Evolutionary conservation across 1,140 invertebrate genomes (phyloP).

Genomic region (Caenorhabditis tropicalis): DNA sequence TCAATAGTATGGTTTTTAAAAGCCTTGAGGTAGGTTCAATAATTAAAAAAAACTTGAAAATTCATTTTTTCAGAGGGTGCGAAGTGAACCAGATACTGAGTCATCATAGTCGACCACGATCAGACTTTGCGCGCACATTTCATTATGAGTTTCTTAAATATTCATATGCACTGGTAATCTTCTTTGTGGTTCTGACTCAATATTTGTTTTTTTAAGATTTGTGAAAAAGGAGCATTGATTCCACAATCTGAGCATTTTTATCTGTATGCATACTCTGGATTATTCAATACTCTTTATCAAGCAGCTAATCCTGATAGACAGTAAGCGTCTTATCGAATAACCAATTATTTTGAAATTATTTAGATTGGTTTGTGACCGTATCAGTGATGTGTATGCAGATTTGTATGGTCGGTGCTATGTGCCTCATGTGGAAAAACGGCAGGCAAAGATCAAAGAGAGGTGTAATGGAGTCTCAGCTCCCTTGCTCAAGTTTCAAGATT

Average conservation of each 20-base stretch:
- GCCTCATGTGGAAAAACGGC: slow-evolving; percentile 49
- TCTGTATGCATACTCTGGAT: slow-evolving; percentile 59
- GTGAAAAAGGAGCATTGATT: slow-evolving; percentile 64
- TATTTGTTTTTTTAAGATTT: slow-evolving; percentile 56
- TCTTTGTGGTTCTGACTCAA: not conserved
- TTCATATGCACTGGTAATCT: slow-evolving; percentile 64
- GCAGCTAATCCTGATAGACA: slow-evolving; percentile 49
- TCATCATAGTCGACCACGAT: slow-evolving; percentile 16
- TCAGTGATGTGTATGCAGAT: slow-evolving; percentile 59
- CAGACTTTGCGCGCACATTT: slow-evolving; percentile 62
- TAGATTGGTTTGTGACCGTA: slow-evolving; percentile 65
- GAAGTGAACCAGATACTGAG: slow-evolving; percentile 61
- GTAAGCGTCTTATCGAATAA: slow-evolving; percentile 22
- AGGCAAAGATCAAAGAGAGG: slow-evolving; percentile 56
- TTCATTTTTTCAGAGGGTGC: slow-evolving; percentile 63
- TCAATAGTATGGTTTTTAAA: slow-evolving; percentile 67
- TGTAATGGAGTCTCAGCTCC: slow-evolving; percentile 47
- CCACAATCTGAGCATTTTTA: slow-evolving; percentile 38
- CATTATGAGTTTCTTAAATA: slow-evolving; percentile 64
- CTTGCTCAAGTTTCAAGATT: slow-evolving; percentile 59
- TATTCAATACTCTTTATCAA: slow-evolving; percentile 62
- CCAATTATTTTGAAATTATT: slow-evolving; percentile 33
- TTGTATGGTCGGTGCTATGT: slow-evolving; percentile 70
- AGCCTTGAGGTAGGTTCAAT: slow-evolving; percentile 48
- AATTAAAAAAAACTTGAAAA: no score